phyloP scores from a whole-genome alignment of 2,113 vertebrate genomes.

The Heptranchias perlo region DNA sequence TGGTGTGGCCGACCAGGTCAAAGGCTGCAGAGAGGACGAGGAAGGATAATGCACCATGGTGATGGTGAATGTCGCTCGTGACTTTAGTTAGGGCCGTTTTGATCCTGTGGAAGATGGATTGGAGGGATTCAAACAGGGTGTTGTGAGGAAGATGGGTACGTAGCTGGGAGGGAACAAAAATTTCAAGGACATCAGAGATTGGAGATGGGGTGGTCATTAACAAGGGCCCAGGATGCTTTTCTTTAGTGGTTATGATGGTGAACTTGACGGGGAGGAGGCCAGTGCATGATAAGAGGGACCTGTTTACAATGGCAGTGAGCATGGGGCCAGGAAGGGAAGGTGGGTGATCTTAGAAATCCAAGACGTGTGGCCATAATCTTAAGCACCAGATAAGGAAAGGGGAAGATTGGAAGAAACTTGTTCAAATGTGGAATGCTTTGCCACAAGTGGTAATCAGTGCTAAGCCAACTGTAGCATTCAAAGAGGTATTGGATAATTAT shows the following conservation, averaged over 20 bases:
- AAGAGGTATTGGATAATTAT: not conserved
- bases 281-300: not conserved
- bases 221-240: not conserved
- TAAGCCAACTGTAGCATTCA: not conserved
- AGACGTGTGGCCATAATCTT: not conserved
- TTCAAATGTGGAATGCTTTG: not conserved
- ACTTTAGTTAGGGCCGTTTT: not conserved
- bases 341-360: not conserved
- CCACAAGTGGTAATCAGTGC: not conserved
- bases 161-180: not conserved
- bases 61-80: not conserved
- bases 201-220: not conserved
- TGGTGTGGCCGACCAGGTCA: not conserved
- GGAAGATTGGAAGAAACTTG: not conserved
- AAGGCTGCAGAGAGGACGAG: not conserved
- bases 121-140: not conserved
- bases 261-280: too few species aligned
- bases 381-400: not conserved
- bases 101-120: not conserved
- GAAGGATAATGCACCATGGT: not conserved
- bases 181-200: not conserved
- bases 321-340: not conserved
- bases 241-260: not conserved
- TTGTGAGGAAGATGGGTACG: not conserved
- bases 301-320: not conserved